Base-by-base conservation (phyloP, 1,140 invertebrate species). In the Megalopta genalis region DNA sequence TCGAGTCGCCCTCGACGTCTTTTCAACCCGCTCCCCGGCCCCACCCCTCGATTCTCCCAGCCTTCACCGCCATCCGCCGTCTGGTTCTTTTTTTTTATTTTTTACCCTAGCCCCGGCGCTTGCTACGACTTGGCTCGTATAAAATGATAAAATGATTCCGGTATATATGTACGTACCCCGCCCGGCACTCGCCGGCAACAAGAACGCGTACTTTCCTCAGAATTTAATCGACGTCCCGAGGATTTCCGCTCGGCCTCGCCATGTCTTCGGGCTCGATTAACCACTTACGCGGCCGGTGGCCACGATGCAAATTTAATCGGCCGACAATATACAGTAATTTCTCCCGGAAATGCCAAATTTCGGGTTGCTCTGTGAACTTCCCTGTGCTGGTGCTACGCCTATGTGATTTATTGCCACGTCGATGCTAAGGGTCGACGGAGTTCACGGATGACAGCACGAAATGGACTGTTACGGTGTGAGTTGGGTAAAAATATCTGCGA, bases 61-160 rank as follows among this genome's bases (percentile, higher is more conserved):
- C 21, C 25, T 27, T 54, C 49, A 42, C 32, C 75, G 25, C 60
- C 42, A 25, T 49, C 25, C 4, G 16, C 16, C 49, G 42, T 46
- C 42, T 46, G 42, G 42, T 14, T 12, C 14, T 46, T 46, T 46
- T 46, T 4, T 32, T 32, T 8, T 46, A 3, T 46, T 46, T 46
- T 12, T 12, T 12, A n/a, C n/a, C n/a, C n/a, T 46, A 8, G 37
- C 46, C n/a, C 49, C 65, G 57, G 52, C 65, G n/a, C n/a, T n/a
- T 75, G 18, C 60, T 57, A 57, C n/a, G n/a, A 57, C 52, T 66
- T 57, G 52, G 67, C 62, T 46, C 62, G 70, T 83, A 76, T 86
- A 86, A 86, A 83, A 80, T 82, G 74, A 85, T 87, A 86, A 87
- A 83, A 85, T 80, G 70, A 85, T 86, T 83, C 78, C 2, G 62